Evolutionary conservation across 2,888 invertebrate species (phyloP).

Genomic region (Apamea monoglypha): DNA sequence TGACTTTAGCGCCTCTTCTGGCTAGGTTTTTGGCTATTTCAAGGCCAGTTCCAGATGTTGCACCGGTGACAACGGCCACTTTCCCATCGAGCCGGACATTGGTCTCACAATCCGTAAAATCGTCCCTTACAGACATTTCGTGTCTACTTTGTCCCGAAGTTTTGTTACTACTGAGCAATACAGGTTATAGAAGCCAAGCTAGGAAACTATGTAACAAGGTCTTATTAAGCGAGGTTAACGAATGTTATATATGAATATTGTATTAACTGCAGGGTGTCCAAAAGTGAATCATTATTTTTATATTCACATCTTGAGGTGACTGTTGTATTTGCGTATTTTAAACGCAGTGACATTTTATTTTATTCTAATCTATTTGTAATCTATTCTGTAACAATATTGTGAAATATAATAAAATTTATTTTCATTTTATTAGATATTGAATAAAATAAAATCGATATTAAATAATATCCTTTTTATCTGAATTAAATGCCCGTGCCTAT

Average conservation of each 20-base stretch:
- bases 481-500: neutral
- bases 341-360: neutral
- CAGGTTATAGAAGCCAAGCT: neutral
- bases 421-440: neutral
- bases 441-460: neutral
- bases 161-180: slow-evolving; percentile 49
- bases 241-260: neutral
- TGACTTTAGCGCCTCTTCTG: slow-evolving; percentile 89
- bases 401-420: no score
- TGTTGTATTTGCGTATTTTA: neutral
- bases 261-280: neutral
- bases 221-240: neutral
- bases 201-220: slow-evolving; percentile 35
- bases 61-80: slow-evolving; percentile 84
- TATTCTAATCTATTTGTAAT: no score
- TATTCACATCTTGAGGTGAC: neutral
- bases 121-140: slow-evolving; percentile 70
- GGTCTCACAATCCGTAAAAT: slow-evolving; percentile 77
- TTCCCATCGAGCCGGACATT: slow-evolving; percentile 76
- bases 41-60: slow-evolving; percentile 80
- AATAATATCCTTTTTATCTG: neutral
- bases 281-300: neutral
- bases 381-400: neutral
- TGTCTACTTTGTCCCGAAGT: slow-evolving; percentile 27
- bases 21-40: slow-evolving; percentile 84